Evolutionary conservation across 2,888 invertebrate species (phyloP).

Genomic region (Zhuqinia jingwanae): DNA sequence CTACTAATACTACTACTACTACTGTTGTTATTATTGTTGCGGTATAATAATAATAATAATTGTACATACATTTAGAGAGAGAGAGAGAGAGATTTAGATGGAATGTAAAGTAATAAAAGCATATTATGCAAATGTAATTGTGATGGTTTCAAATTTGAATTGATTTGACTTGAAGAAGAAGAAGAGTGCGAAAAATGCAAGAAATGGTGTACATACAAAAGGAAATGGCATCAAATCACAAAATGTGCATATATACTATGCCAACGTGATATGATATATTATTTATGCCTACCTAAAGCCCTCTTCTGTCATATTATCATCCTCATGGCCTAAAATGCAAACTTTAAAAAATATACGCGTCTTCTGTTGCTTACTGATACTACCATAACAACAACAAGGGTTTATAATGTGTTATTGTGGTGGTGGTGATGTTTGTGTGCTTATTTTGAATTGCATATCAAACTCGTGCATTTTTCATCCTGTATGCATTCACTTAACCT

Average conservation of each 20-base stretch:
- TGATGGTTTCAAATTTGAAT: constrained; percentile 53
- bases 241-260: not conserved
- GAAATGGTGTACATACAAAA: not conserved
- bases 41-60: not conserved
- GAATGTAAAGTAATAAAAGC: not conserved
- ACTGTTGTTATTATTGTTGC: not conserved
- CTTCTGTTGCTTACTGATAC: no score
- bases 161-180: constrained; percentile 51
- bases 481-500: constrained; percentile 63
- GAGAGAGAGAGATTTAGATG: constrained; percentile 9
- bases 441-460: constrained; percentile 60
- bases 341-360: no score
- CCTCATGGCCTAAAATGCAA: no score
- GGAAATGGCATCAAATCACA: not conserved
- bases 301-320: no score
- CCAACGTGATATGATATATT: not conserved
- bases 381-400: not conserved
- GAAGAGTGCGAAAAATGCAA: constrained; percentile 23
- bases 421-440: not conserved
- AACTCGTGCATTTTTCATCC: constrained; percentile 58
- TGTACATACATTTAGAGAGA: not conserved
- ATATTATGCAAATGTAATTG: constrained; percentile 38
- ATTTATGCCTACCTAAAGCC: not conserved
- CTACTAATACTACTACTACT: not conserved
- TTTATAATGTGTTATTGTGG: constrained; percentile 25